A percentile compares a stretch with the other conserved stretches of the same genome.
Conservation (phyloP, 2,797 vertebrate species). For the Cyprinella venusta region DNA sequence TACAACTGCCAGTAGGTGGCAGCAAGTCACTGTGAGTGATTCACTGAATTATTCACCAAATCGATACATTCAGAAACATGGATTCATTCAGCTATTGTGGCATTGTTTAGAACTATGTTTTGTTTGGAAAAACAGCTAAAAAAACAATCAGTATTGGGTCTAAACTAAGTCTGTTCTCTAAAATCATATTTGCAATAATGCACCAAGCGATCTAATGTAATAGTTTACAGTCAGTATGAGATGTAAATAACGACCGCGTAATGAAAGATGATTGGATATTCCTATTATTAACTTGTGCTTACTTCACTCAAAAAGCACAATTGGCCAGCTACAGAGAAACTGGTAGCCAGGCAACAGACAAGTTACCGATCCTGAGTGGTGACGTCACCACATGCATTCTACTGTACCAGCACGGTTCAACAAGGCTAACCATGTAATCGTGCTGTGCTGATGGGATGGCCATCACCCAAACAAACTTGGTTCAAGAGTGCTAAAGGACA, state of each 20-base stretch:
- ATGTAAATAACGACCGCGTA: neutral
- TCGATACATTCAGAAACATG: neutral
- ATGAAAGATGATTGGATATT: neutral
- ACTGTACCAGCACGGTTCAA: neutral
- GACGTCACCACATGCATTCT: neutral
- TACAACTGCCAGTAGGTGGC: neutral
- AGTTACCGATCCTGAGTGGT: neutral
- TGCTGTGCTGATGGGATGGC: no score
- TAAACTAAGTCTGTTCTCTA: neutral
- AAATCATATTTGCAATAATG: neutral
- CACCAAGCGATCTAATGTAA: neutral
- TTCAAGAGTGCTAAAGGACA: no score
- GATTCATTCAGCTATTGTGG: neutral
- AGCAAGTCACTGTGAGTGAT: neutral
- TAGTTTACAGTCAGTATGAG: neutral
- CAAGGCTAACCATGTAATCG: neutral
- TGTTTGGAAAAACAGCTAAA: neutral
- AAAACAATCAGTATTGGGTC: neutral
- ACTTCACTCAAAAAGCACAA: neutral
- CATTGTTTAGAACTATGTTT: neutral
- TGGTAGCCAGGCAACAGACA: neutral
- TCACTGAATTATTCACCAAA: neutral
- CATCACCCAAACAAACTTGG: no score
- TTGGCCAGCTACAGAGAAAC: neutral
- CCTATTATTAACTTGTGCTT: neutral